Percentiles rank a stretch among this genome's conserved stretches.
These are phyloP conservation scores for Pagrus major DNA, from an alignment of 2,113 vertebrate species.

Conservation along the genomic window DNA sequence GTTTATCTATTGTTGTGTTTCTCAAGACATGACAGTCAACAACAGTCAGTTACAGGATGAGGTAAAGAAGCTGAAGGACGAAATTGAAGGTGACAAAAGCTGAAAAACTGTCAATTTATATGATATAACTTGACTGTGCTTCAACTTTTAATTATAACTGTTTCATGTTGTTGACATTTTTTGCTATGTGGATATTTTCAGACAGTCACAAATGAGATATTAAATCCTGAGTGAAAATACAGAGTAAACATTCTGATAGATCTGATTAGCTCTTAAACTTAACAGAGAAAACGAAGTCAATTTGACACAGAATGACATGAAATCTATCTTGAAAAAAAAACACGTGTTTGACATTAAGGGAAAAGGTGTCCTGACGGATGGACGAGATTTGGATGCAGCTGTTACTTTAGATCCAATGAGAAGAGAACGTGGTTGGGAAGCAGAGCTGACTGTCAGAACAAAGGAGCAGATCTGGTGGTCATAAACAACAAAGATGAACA, in stretches of 20 bases:
- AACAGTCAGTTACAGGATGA: conserved; percentile 5
- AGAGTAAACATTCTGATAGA: neutral
- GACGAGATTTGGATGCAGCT: neutral
- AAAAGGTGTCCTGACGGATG: conserved; percentile 27
- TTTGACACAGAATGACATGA: neutral
- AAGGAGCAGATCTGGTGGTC: conserved; percentile 32
- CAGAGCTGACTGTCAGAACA: fast-evolving
- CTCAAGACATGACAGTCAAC: neutral
- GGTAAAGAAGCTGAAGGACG: neutral
- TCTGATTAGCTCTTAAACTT: neutral
- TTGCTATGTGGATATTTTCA: too few species aligned
- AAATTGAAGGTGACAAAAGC: neutral
- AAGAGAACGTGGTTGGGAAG: neutral
- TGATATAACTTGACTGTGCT: too few species aligned
- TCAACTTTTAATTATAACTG: too few species aligned
- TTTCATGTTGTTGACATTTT: too few species aligned
- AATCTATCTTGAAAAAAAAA: neutral
- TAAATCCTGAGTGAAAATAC: too few species aligned
- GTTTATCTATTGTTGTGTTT: neutral
- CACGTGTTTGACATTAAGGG: neutral
- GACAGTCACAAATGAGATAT: too few species aligned
- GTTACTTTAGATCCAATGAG: conserved; percentile 13
- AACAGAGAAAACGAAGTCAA: neutral
- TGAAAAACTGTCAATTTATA: neutral
- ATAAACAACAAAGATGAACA: too few species aligned